Base-by-base conservation (phyloP, 2,888 invertebrate species). In the Dyspetes luteomarginatus region DNA sequence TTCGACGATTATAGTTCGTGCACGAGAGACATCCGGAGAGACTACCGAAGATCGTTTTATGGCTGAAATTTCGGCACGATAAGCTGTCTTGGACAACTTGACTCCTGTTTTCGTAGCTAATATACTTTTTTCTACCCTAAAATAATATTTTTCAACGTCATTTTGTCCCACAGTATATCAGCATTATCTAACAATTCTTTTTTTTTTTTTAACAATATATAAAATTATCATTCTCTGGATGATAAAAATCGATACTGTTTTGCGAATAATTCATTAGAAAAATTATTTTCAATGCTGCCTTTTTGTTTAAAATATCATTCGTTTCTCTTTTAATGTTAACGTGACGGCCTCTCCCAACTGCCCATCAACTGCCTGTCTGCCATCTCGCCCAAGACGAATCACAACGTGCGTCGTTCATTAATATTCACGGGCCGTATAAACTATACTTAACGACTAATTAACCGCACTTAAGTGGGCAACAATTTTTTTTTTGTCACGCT, bases 381-480 rank as follows among this genome's bases (percentile, higher is more conserved):
- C 36, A 36, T 45, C 28, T 62, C 60, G 36, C 52, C 56, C 56
- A 52, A 60, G 60, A 73, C 72, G 52, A 43, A 67, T 55, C 36
- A 67, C 43, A 22, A 48, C 41, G 45, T 12, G 15, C 17, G 36
- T n/a, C 26, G 52, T 68, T 81, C 26, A 67, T 76, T 81, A 77
- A 68, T 81, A 77, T 68, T 62, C 28, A 62, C 62, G 24, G 17
- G 50, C 68, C 72, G 76, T 72, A 77, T 77, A 69, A 81, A 65
- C 72, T 68, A 56, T 77, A 73, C 67, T 81, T 81, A 81, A 81
- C 73, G 81, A 73, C 81, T 81, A 81, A 81, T 81, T 81, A 81
- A 68, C 68, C 77, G 30, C 28, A 26, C 64, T 77, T 68, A 73
- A 81, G 81, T 62, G 52, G 60, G 45, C 45, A 60, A 41, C 15